These are phyloP conservation scores for Paguma larvata DNA, from an alignment of 2,797 vertebrate genomes.

Conservation along the genomic window DNA sequence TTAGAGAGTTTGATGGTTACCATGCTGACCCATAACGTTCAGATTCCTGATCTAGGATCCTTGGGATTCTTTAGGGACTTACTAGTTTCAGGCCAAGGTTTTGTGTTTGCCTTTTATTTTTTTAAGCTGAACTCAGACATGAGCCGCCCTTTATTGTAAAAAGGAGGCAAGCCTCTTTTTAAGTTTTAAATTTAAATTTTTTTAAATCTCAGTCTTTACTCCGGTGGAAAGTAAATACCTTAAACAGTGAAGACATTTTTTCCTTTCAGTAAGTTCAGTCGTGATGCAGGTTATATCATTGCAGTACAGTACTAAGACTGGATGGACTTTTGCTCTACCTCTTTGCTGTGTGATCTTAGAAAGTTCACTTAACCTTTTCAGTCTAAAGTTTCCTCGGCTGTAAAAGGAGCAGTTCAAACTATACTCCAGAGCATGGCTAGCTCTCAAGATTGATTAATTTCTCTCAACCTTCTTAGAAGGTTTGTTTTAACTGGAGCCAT, in stretches of 20 bases:
- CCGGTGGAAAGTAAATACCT: background rate
- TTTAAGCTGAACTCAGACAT: background rate
- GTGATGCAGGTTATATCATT: background rate
- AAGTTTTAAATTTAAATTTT: background rate
- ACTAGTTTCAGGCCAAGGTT: background rate
- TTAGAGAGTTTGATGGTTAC: background rate
- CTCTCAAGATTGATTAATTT: background rate
- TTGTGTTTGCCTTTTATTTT: background rate
- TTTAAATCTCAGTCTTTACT: background rate
- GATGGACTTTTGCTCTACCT: background rate
- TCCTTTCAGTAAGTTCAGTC: background rate
- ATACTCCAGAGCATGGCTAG: background rate
- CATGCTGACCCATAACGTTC: background rate
- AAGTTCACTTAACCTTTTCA: background rate
- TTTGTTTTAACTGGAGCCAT: background rate
- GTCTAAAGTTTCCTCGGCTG: constrained; percentile 13
- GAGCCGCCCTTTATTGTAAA: constrained; percentile 24
- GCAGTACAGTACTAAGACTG: background rate
- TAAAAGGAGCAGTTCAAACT: background rate
- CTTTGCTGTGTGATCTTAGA: background rate
- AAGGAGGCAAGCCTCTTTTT: background rate
- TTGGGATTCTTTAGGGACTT: constrained; percentile 22
- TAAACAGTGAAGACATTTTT: background rate
- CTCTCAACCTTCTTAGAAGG: background rate
- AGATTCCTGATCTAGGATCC: background rate